phyloP scores from a whole-genome alignment of 2,113 vertebrate genomes.

The Chlorocebus sabaeus region DNA sequence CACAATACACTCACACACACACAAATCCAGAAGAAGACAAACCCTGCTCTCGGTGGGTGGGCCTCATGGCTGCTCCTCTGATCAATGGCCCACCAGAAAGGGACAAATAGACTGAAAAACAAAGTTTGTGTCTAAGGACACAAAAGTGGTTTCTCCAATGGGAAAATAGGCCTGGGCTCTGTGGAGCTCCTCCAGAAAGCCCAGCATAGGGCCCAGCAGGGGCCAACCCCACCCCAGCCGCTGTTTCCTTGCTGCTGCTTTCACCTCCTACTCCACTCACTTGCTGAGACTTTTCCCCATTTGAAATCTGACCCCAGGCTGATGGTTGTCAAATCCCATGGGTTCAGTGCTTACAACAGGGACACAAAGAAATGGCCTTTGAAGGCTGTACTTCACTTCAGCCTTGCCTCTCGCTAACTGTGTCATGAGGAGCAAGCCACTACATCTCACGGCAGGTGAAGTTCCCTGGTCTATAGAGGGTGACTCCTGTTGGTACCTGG shows the following conservation, averaged over 20 bases:
- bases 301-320: background rate
- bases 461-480: background rate
- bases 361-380: background rate
- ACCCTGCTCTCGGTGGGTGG: background rate
- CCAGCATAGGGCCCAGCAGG: accelerated
- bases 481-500: background rate
- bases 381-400: background rate
- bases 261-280: background rate
- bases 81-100: background rate
- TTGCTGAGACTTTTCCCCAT: background rate
- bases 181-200: background rate
- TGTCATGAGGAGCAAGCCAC: background rate
- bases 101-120: background rate
- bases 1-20: too few relatives aligned
- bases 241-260: background rate
- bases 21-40: background rate
- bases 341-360: background rate
- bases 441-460: background rate
- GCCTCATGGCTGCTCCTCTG: background rate
- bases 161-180: background rate
- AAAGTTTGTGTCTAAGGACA: background rate
- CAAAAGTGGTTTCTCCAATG: background rate
- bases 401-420: background rate
- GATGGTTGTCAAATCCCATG: background rate
- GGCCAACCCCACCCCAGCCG: too few relatives aligned